Conservation (phyloP, 2,888 invertebrate species). For the Caenorhabditis afra region DNA sequence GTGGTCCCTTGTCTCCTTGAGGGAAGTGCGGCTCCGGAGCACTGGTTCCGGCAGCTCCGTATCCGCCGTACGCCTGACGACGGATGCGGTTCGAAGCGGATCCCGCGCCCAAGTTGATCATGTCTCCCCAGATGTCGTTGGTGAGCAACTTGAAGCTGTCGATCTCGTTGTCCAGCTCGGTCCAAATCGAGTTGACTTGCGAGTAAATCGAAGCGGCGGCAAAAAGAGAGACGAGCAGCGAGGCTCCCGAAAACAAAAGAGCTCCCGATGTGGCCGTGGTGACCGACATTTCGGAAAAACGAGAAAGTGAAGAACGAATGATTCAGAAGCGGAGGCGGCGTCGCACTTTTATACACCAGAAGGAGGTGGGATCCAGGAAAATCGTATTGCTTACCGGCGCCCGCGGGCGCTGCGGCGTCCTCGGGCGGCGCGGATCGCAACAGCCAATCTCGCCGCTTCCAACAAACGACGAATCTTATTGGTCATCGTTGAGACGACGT, state of each 20-base stretch:
- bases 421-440: slow-evolving; percentile 45
- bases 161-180: slow-evolving; percentile 78
- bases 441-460: slow-evolving; percentile 33
- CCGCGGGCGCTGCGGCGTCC: no score
- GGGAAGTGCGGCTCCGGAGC: slow-evolving; percentile 54
- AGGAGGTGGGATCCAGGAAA: slow-evolving; percentile 27
- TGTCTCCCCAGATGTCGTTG: slow-evolving; percentile 78
- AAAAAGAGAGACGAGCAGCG: slow-evolving; percentile 73
- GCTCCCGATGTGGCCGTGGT: slow-evolving; percentile 77
- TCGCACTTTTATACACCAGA: slow-evolving; percentile 48
- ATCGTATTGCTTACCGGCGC: slow-evolving; percentile 58
- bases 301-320: slow-evolving; percentile 1
- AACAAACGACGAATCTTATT: background rate
- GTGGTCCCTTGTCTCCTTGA: slow-evolving; percentile 53
- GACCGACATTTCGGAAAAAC: slow-evolving; percentile 68
- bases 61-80: slow-evolving; percentile 77
- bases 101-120: slow-evolving; percentile 78
- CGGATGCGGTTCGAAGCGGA: slow-evolving; percentile 77
- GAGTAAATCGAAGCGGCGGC: slow-evolving; percentile 74
- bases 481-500: background rate
- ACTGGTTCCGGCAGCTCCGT: slow-evolving; percentile 69
- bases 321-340: slow-evolving; percentile 35
- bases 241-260: slow-evolving; percentile 75
- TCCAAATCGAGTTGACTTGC: slow-evolving; percentile 77
- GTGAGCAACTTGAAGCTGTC: slow-evolving; percentile 75